phyloP scores from a whole-genome alignment of 2,113 vertebrate genomes.

The Muntiacus muntjak region DNA sequence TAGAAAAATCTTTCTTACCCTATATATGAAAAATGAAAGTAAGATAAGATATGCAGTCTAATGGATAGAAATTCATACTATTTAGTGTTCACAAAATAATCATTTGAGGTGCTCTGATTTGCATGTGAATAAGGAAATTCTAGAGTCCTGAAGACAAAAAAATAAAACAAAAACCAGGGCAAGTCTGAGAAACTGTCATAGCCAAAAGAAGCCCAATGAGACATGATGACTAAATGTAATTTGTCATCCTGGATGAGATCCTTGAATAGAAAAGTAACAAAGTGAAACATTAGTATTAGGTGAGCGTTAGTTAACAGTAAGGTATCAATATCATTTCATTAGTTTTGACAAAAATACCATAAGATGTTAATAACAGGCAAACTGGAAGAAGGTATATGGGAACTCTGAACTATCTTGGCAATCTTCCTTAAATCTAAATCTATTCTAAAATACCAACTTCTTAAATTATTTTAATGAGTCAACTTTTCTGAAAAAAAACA shows the following conservation, averaged over 20 bases:
- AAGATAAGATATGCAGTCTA: neutral
- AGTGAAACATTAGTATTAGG: neutral
- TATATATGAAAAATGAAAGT: neutral
- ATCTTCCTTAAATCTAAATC: neutral
- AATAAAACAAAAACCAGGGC: neutral
- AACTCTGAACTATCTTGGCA: neutral
- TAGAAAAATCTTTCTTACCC: neutral
- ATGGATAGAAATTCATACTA: neutral
- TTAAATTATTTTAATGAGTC: neutral
- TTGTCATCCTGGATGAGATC: neutral
- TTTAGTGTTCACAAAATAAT: neutral
- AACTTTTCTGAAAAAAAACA: constrained; percentile 21
- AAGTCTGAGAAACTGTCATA: neutral
- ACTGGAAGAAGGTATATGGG: neutral
- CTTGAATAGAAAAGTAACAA: neutral
- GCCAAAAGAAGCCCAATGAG: neutral
- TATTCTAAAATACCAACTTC: neutral
- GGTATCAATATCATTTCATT: neutral
- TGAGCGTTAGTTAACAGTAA: neutral
- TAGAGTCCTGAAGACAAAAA: neutral
- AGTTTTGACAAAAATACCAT: neutral
- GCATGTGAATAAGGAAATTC: neutral
- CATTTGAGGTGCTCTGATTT: neutral
- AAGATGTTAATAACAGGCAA: neutral
- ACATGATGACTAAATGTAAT: neutral